A percentile compares a stretch with the other conserved stretches of the same genome.
phyloP scores from a whole-genome alignment of 1,140 invertebrate species.

The Drosophila lacertosa region DNA sequence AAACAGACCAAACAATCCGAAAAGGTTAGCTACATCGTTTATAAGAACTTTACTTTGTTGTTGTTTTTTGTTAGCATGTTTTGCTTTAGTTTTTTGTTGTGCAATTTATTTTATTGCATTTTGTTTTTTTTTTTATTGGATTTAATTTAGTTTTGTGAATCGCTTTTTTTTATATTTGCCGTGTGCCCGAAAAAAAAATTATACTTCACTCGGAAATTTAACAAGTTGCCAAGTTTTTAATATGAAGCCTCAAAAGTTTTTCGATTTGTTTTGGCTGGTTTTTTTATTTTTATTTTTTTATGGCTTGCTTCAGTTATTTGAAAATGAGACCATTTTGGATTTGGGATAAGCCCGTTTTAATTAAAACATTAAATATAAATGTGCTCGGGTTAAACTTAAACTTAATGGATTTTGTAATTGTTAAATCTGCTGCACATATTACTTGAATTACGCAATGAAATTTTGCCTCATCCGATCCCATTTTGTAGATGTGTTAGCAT shows the following conservation, averaged over 20 bases:
- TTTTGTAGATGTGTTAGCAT: slow-evolving; percentile 5
- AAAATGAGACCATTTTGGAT: neutral
- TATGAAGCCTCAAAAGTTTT: slow-evolving; percentile 73
- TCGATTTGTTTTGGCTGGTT: slow-evolving; percentile 58
- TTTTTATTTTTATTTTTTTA: slow-evolving; percentile 29
- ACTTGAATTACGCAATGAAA: neutral
- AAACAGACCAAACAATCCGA: slow-evolving; percentile 40
- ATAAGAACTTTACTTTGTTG: slow-evolving; percentile 60
- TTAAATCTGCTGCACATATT: neutral
- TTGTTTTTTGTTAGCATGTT: slow-evolving; percentile 26
- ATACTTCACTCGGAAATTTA: slow-evolving; percentile 56
- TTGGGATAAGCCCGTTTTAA: neutral
- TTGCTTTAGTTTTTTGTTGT: slow-evolving; percentile 45
- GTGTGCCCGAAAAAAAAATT: slow-evolving; percentile 52
- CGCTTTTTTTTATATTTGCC: slow-evolving; percentile 33
- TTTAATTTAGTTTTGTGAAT: slow-evolving; percentile 72
- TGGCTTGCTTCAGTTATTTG: neutral
- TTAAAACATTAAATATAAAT: slow-evolving; percentile 3
- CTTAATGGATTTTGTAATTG: neutral
- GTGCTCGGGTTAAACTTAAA: neutral
- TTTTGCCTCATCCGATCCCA: slow-evolving; percentile 2
- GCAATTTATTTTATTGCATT: slow-evolving; percentile 82
- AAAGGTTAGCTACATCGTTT: slow-evolving; percentile 71
- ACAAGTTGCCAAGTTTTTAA: slow-evolving; percentile 79
- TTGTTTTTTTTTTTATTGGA: slow-evolving; percentile 68